A percentile compares a stretch with the other conserved stretches of the same genome.
phyloP scores from a whole-genome alignment of 2,113 vertebrate species.

The Phyllopteryx taeniolatus region DNA sequence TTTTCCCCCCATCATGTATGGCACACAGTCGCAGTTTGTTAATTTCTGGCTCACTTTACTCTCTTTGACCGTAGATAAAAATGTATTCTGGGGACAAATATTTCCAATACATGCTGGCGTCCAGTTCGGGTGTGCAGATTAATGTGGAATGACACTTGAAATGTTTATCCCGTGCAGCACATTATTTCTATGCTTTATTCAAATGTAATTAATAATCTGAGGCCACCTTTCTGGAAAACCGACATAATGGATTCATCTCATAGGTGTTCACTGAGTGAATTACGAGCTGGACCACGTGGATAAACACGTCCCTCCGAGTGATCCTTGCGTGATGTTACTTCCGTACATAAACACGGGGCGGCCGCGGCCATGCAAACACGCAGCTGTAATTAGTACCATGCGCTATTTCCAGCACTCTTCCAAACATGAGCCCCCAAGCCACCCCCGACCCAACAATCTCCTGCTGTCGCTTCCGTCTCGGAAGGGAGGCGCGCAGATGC shows the following conservation, averaged over 20 bases:
- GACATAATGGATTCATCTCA: conserved; percentile 6
- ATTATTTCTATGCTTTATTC: not conserved
- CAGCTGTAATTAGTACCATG: conserved; percentile 68
- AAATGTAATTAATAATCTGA: conserved; percentile 1
- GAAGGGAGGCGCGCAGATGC: conserved; percentile 67
- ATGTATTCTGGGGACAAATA: not conserved
- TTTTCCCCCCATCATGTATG: no score
- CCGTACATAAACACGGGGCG: conserved; percentile 57
- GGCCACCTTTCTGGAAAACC: not conserved
- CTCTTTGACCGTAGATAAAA: not conserved
- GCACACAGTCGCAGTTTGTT: no score
- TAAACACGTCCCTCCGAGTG: conserved; percentile 51
- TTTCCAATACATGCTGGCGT: not conserved
- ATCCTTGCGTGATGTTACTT: conserved; percentile 60
- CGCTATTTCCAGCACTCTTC: conserved; percentile 41
- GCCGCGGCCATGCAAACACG: conserved; percentile 54
- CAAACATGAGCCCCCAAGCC: conserved; percentile 1
- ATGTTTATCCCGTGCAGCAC: not conserved
- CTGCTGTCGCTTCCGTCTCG: conserved; percentile 45
- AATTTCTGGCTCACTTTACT: not conserved
- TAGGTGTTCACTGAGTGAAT: conserved; percentile 13
- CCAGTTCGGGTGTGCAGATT: not conserved
- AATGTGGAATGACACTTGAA: not conserved
- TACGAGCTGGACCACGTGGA: conserved; percentile 41
- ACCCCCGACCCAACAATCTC: conserved; percentile 30